A percentile compares a stretch with the other conserved stretches of the same genome.
Evolutionary conservation across 2,113 vertebrate genomes (phyloP).

Genomic region (Pollachius pollachius): DNA sequence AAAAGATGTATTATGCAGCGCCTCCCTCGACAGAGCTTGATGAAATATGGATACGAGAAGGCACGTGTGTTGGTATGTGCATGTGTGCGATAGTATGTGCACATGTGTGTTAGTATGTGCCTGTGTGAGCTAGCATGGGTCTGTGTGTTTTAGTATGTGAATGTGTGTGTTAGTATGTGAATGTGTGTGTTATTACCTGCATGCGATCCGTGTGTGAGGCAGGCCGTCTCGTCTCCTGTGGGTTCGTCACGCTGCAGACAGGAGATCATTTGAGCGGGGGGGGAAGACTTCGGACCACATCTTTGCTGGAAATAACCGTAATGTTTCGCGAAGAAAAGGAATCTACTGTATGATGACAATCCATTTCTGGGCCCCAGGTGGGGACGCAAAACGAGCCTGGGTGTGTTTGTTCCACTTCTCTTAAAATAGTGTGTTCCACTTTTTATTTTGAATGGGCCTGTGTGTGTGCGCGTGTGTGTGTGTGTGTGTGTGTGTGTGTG

Average conservation of each 20-base stretch:
- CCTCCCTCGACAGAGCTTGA: conserved; percentile 22
- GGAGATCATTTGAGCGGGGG: conserved; percentile 42
- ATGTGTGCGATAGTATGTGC: background rate
- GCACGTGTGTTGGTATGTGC: background rate
- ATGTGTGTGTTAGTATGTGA: background rate
- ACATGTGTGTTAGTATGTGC: background rate
- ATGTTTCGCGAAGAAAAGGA: conserved; percentile 49
- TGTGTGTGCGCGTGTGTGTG: conserved; percentile 45
- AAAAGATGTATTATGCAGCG: conserved; percentile 69
- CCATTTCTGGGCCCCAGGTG: conserved; percentile 70
- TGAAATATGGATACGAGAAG: conserved; percentile 58
- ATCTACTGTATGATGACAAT: conserved; percentile 64
- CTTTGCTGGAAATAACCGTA: conserved; percentile 36
- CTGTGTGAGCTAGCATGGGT: background rate
- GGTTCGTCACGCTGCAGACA: too few species aligned
- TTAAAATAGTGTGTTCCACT: conserved; percentile 48
- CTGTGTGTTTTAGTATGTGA: background rate
- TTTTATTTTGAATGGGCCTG: conserved; percentile 62
- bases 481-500: conserved; percentile 23
- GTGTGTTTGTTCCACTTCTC: conserved; percentile 60
- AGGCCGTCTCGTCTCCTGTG: too few species aligned
- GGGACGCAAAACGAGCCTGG: conserved; percentile 66
- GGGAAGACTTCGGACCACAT: conserved; percentile 31
- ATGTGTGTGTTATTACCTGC: background rate
- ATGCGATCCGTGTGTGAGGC: too few species aligned